Conservation (phyloP, 2,888 invertebrate genomes). For the Cataglyphis altisquamis region DNA sequence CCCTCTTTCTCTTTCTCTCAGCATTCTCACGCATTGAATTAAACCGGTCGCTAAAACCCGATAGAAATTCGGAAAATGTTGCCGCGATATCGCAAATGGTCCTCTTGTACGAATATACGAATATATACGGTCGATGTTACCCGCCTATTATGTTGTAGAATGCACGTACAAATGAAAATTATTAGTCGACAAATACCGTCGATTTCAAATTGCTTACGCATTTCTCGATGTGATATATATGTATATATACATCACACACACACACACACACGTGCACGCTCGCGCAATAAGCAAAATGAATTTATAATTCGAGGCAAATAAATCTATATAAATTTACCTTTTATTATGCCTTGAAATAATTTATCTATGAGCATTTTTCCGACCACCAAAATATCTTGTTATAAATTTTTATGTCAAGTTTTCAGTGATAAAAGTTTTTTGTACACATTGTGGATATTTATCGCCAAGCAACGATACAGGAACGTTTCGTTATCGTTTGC, state of each 20-base stretch:
- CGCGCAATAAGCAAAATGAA: neutral
- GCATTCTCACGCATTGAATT: constrained; percentile 37
- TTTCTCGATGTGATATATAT: neutral
- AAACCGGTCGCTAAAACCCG: constrained; percentile 19
- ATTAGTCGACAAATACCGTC: constrained; percentile 22
- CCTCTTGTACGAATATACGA: constrained; percentile 20
- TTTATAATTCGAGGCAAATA: neutral
- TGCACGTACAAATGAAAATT: neutral
- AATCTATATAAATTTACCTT: constrained; percentile 9
- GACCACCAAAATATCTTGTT: neutral
- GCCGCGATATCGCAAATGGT: neutral
- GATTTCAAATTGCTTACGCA: constrained; percentile 33
- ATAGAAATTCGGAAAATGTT: constrained; percentile 37
- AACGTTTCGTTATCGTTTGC: neutral
- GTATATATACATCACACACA: neutral
- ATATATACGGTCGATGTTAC: constrained; percentile 12
- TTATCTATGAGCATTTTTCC: neutral
- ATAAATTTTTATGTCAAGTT: neutral
- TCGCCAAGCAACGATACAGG: constrained; percentile 19
- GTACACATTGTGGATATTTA: neutral
- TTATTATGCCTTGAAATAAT: constrained; percentile 12
- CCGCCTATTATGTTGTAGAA: neutral
- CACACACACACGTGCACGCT: neutral
- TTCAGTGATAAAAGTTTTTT: neutral
- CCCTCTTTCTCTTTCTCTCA: neutral